phyloP scores from a whole-genome alignment of 2,888 invertebrate species.

The Automeris io region DNA sequence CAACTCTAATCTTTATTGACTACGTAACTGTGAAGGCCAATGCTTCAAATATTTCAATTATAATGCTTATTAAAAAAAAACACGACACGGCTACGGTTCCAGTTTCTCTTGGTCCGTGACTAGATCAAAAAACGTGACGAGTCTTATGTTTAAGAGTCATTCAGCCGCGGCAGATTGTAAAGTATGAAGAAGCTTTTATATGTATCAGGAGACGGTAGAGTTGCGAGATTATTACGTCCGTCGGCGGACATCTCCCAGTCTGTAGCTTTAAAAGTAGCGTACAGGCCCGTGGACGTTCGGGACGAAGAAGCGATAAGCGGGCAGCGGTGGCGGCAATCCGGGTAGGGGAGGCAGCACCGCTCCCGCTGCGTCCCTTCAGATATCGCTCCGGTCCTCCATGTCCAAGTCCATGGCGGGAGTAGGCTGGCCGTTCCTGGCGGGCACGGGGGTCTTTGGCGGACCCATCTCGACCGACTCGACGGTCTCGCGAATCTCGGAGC shows the following conservation, averaged over 20 bases:
- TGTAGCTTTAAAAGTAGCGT: constrained; percentile 52
- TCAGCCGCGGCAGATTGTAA: too few relatives aligned
- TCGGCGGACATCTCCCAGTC: neutral
- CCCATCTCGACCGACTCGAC: constrained; percentile 64
- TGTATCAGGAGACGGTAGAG: neutral
- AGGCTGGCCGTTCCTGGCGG: constrained; percentile 48
- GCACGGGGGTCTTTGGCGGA: constrained; percentile 55
- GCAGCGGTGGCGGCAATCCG: constrained; percentile 46
- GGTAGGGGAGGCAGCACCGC: constrained; percentile 22
- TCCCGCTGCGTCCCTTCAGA: constrained; percentile 72
- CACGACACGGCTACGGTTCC: too few relatives aligned
- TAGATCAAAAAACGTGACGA: too few relatives aligned
- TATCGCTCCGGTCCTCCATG: constrained; percentile 77
- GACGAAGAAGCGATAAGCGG: constrained; percentile 65
- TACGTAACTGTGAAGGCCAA: too few relatives aligned
- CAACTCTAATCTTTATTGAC: too few relatives aligned
- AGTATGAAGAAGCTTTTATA: too few relatives aligned
- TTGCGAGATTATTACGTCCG: neutral
- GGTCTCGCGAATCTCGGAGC: constrained; percentile 79
- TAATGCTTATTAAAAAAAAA: too few relatives aligned
- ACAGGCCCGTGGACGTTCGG: constrained; percentile 61
- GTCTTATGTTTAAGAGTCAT: too few relatives aligned
- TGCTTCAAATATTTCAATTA: too few relatives aligned
- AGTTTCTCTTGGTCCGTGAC: too few relatives aligned
- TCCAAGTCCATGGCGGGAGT: constrained; percentile 75